Base-by-base conservation (phyloP, 1,140 invertebrate genomes). In the Atopsyche davidsoni region DNA sequence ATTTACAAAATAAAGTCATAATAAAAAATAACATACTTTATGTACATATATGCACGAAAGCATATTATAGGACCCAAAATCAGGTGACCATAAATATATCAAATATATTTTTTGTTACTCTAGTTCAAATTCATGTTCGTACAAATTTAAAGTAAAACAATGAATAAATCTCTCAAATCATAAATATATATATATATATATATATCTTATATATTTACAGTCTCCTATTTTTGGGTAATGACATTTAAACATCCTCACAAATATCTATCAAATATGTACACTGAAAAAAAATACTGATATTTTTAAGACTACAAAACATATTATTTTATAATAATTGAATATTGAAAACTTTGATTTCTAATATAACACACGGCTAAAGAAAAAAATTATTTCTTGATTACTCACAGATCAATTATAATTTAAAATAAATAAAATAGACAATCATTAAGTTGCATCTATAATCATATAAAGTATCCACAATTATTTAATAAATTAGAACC, bases 321-420 rank as follows among this genome's bases (percentile, higher is more conserved):
- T n/a, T n/a, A n/a, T n/a, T n/a, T n/a, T n/a, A n/a, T n/a, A n/a
- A 32, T 32, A 13, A 32, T n/a, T n/a, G 14, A 32, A 32, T n/a
- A 10, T 13, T 32, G 14, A 32, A n/a, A 32, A 32, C 11, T 32
- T 32, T 10, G 10, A 32, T 13, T 32, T 13, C 14, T 13, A 10
- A 13, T 32, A 42, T 16, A 41, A 41, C 22, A 42, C 13, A 42
- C 39, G 18, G 21, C 34, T 24, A 28, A 44, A 44, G 31, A 44
- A 44, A 44, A 32, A 44, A 24, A 4, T 31, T 44, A 31, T 31
- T 44, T 23, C 6, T 7, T 7, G n/a, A 7, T 28, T 28, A 28
- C 6, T 28, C n/a, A 28, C n/a, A 28, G n/a, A 7, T 7, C 25
- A 42, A 19, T 39, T 39, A 17, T 19, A 21, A 13, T 18, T 16